Evolutionary conservation across 1,140 invertebrate species (phyloP).

Genomic region (Antheraea pernyi): DNA sequence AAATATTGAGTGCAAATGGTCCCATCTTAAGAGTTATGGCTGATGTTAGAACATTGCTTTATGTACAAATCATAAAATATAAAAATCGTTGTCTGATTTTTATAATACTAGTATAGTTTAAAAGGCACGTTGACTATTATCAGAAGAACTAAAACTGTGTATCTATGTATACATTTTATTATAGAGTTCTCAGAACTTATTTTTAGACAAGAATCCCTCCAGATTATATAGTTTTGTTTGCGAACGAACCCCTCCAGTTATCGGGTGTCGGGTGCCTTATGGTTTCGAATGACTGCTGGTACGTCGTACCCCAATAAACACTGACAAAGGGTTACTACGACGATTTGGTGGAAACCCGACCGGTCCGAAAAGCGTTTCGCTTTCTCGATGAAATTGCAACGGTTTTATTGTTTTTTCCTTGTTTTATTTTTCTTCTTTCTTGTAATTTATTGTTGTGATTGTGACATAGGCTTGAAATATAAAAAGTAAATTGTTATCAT

Average conservation of each 20-base stretch:
- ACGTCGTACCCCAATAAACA: conserved; percentile 30
- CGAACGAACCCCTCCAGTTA: conserved; percentile 25
- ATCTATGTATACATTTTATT: too few species aligned
- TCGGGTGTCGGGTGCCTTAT: conserved; percentile 19
- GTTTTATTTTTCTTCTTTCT: not conserved
- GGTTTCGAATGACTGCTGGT: conserved; percentile 21
- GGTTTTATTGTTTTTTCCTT: conserved; percentile 11
- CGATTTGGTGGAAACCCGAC: conserved; percentile 21
- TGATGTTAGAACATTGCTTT: too few species aligned
- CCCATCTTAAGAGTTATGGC: too few species aligned
- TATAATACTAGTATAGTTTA: too few species aligned
- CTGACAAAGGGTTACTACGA: conserved; percentile 32
- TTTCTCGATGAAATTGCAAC: conserved; percentile 11
- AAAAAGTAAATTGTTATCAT: too few species aligned
- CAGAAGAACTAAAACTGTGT: too few species aligned
- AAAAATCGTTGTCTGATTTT: too few species aligned
- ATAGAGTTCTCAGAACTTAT: conserved; percentile 15
- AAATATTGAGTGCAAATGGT: too few species aligned
- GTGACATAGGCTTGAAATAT: not conserved
- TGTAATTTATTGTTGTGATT: not conserved
- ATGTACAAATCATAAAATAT: too few species aligned
- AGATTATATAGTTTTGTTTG: conserved; percentile 20
- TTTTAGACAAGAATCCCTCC: conserved; percentile 6
- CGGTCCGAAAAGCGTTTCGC: conserved; percentile 16
- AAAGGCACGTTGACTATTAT: too few species aligned